Evolutionary conservation across 2,113 vertebrate genomes (phyloP), one percentile per base, ranked within the genome.

Genomic region (Zapornia atra): DNA sequence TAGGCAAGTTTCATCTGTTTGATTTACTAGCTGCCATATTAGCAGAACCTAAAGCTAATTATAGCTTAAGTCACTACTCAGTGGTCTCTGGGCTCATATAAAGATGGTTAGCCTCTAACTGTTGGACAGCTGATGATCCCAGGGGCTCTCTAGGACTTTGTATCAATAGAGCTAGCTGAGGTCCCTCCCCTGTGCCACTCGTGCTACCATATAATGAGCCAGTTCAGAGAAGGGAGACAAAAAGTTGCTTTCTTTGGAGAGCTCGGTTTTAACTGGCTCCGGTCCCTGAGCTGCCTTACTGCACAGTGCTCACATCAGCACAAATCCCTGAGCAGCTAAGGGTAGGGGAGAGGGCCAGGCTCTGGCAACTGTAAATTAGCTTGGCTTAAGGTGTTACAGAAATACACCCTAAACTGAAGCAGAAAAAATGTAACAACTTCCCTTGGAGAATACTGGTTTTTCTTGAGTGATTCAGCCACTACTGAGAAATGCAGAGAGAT

Each of bases 191-290:
- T 34, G 34, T 80, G 86, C 92, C 75, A 15, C 76, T 89, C 36
- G 1, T 4, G 16, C 71, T 78, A 11, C 86, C 5, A 19, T 6
- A 83, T 63, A 94, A 90, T 63, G 86, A 96, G 86, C 18, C 68
- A 42, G 50, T 70, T 93, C 88, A 93, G 88, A 59, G 76, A 95
- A 63, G 79, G 0, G 10, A 86, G 86, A 92, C 88, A 94, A 79
- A 64, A 95, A 54, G 68, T 59, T 92, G 88, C 86, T 93, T 95
- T 92, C 92, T 95, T 94, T 95, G 96, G 90, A 94, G 90, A 86
- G 59, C 18, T 13, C 4, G 48, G 54, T 92, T 65, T 64, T 15
- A 28, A 22, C 91, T 92, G 96, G 91, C 92, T 70, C n/a, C 14
- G 29, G 54, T 93, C 88, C 94, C 92, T 78, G 88, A 34, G 71